Base-by-base conservation (phyloP, 2,113 vertebrate genomes). In the Diglossa brunneiventris region DNA sequence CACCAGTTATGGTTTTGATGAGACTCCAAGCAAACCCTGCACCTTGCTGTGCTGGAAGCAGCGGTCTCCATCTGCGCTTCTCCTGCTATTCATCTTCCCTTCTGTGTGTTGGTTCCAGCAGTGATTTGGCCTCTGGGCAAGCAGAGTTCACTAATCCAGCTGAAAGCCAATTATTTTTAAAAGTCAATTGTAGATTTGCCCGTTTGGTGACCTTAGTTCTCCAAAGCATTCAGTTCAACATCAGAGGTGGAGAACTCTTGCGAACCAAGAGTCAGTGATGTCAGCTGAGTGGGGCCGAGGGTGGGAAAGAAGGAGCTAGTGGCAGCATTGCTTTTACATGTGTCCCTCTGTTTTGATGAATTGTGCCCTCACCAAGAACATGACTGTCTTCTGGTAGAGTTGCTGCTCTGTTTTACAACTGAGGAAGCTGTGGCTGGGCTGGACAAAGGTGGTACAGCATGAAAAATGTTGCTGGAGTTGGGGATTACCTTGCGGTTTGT, bases 401-500 rank as follows among this genome's bases (percentile, higher is more conserved):
- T 79, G 26, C 16, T 70, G 9, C 18, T 77, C 14, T 68, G 27
- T 74, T 75, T 68, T 41, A 70, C 6, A 28, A 3, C 33, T 27
- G 16, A 22, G 37, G 50, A 74, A 31, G 39, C 41, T 77, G 37
- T 11, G 10, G 13, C 17, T 61, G 41, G 28, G 15, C 10, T 52
- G 18, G 26, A 26, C 5, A 8, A 41, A 81, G 2, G 6, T n/a
- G 26, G 7, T 63, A 3, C 11, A 24, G 35, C 0, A 0, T 64
- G 47, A 35, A 35, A 77, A 73, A 14, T 0, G 1, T 31, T 19
- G 9, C 21, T 58, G 4, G 4, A 17, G 6, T 10, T 83, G 55
- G 8, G 10, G 2, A 11, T 28, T 85, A 0, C 18, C 17, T 37
- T 62, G 26, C 3, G 0, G 19, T 77, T 2, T 0, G 8, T 68